A percentile compares a stretch with the other conserved stretches of the same genome.
Evolutionary conservation across 2,888 invertebrate genomes (phyloP).

Genomic region (Lagria hirta): DNA sequence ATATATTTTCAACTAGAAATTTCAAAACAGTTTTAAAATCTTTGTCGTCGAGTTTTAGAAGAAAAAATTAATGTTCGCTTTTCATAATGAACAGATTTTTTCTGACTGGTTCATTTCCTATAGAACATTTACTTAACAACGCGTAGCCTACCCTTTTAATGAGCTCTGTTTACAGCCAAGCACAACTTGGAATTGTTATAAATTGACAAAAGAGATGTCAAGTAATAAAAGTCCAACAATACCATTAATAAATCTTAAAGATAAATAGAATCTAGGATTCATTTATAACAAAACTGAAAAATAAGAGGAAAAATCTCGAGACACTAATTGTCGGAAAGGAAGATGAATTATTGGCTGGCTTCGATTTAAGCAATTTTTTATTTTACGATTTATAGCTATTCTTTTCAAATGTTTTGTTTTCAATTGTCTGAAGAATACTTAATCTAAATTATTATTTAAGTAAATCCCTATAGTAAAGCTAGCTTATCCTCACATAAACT

Average conservation of each 20-base stretch:
- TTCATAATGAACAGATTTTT: constrained; percentile 26
- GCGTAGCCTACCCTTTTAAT: constrained; percentile 26
- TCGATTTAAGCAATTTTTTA: constrained; percentile 35
- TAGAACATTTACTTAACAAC: constrained; percentile 31
- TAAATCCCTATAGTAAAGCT: too few relatives aligned
- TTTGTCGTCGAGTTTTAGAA: constrained; percentile 3
- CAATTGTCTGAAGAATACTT: too few relatives aligned
- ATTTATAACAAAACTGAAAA: constrained; percentile 49
- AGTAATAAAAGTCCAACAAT: constrained; percentile 42
- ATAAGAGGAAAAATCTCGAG: constrained; percentile 47
- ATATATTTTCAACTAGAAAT: constrained; percentile 8
- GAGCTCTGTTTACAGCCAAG: constrained; percentile 28
- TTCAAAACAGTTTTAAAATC: constrained; percentile 14
- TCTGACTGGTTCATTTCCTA: constrained; percentile 25
- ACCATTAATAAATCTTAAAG: constrained; percentile 48
- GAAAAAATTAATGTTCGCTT: constrained; percentile 24
- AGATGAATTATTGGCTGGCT: constrained; percentile 42
- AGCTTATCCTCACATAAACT: too few relatives aligned
- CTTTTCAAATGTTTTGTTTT: too few relatives aligned
- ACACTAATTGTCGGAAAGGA: constrained; percentile 49
- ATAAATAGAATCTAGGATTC: constrained; percentile 45
- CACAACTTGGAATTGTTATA: constrained; percentile 39
- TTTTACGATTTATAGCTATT: too few relatives aligned
- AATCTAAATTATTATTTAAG: too few relatives aligned
- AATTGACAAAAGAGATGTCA: constrained; percentile 42